Base-by-base conservation (phyloP, 53 echinoderm and acorn worm species). In the Mesocentrotus franciscanus region DNA sequence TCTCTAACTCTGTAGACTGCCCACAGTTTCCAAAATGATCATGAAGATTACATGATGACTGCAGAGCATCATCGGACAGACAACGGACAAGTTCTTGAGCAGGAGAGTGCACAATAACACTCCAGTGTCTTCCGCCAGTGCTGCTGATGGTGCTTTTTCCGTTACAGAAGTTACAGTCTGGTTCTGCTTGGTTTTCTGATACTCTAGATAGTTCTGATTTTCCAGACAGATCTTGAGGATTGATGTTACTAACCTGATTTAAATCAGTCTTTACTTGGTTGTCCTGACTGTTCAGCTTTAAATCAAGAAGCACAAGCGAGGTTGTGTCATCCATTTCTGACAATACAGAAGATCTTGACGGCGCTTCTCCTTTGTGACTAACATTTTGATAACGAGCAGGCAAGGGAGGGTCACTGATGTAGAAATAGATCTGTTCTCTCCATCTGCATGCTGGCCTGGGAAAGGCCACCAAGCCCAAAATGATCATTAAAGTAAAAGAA, bases 341-440 rank as follows among this genome's bases (percentile, higher is more conserved):
- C 36, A 49, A 20, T 36, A 42, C 22, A 49, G 42, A 49, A 84
- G 84, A 84, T 42, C 10, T 10, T 9, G 33, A 27, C 3, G 57
- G 16, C 4, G 12, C 29, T 13, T 1, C 13, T 29, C 9, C 55
- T 58, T 87, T 87, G 58, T 0, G n/a, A 29, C 56, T 26, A 14
- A 29, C 27, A 55, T 87, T 87, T 87, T 87, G 56, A 27, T 87
- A 58, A 27, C 87, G 87, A 14, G 87, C n/a, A 27, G 87, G 87
- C 58, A 87, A 87, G n/a, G 87, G 87, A 87, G 87, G 87, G 8
- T 87, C 87, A 58, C 87, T 87, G 58, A 87, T 58, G 27, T 56
- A 58, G 87, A 87, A 87, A 87, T 87, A 87, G 4, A 58, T 58
- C 56, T 87, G 87, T 58, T 87, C 87, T 87, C 87, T 87, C 87